Base-by-base conservation (phyloP, 2,888 invertebrate genomes). In the Scaptomyza parva region DNA sequence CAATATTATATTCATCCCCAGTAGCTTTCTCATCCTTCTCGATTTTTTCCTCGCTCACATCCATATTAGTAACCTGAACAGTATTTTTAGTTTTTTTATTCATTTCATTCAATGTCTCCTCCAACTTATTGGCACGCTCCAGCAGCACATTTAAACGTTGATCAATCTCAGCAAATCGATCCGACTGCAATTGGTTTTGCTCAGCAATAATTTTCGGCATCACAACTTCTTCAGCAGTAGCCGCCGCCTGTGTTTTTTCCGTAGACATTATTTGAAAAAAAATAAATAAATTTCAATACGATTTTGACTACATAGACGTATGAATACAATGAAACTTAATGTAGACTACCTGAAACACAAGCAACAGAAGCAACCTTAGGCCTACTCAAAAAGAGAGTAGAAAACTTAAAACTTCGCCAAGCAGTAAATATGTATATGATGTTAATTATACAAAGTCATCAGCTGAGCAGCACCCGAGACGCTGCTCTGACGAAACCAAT, bases 391-490 rank as follows among this genome's bases (percentile, higher is more conserved):
- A 2, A 33, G 14, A 14, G 35, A 35, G 35, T 7, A 45, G 30
- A 17, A 17, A 17, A n/a, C 30, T 17, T 44, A 2, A 14, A 14
- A 30, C 20, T 33, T 48, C 11, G 14, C 14, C 48, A 33, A 14
- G 35, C 28, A 17, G 12, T 47, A 53, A 35, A 30, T 9, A 26
- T 43, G 26, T 28, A 28, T 30, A 22, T 44, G 37, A 53, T 17
- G 9, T 17, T 37, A 37, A 3, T 17, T 37, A 20, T 30, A 35
- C 44, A 65, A 35, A 26, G 22, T 26, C 17, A 55, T 40, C 44
- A 40, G 45, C 51, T 51, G 73, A 72, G 58, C 69, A 75, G 77
- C 74, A 63, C 69, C 68, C 78, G 51, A 77, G 54, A 66, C 68
- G 47, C 60, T 63, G 37, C 60, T 59, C 59, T 14, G 57, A 39